A percentile compares a stretch with the other conserved stretches of the same genome.
Evolutionary conservation across 2,888 invertebrate species (phyloP).

Genomic region (Cyrtodaria siliqua): DNA sequence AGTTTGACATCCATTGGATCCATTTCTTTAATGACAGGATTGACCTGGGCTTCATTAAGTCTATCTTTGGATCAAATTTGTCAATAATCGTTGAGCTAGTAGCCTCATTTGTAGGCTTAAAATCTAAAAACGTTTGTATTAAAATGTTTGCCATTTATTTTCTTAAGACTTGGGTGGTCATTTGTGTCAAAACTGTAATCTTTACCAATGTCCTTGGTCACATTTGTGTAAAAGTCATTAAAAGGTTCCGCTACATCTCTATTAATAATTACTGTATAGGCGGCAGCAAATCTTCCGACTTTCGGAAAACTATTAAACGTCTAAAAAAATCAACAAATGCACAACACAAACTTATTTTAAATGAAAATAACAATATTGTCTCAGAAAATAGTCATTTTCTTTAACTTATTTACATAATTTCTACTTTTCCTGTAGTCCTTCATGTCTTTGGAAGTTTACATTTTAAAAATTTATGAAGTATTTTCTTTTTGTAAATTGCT

Average conservation of each 20-base stretch:
- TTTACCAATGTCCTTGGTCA: conserved; percentile 15
- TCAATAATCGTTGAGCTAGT: too few species aligned
- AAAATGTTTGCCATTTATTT: conserved; percentile 8
- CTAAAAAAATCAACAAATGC: too few species aligned
- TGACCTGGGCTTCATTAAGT: conserved; percentile 27
- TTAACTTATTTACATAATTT: background rate
- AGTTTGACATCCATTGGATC: conserved; percentile 17
- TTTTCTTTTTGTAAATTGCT: background rate
- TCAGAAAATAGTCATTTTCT: background rate
- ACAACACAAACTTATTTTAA: conserved; percentile 18
- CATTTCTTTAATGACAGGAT: conserved; percentile 30
- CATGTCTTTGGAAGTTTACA: background rate
- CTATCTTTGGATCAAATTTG: too few species aligned
- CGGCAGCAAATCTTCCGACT: background rate
- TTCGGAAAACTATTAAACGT: too few species aligned
- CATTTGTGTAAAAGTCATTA: conserved; percentile 20
- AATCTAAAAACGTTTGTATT: conserved; percentile 4
- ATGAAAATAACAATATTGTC: background rate
- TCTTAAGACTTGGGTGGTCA: conserved; percentile 15
- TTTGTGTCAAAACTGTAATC: background rate
- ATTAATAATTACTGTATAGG: background rate
- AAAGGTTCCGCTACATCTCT: conserved; percentile 16
- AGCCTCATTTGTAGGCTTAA: background rate
- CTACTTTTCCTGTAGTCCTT: background rate
- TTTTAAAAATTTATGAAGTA: background rate